Evolutionary conservation across 2,797 vertebrate species (phyloP).

Genomic region (Hyperoplus immaculatus): DNA sequence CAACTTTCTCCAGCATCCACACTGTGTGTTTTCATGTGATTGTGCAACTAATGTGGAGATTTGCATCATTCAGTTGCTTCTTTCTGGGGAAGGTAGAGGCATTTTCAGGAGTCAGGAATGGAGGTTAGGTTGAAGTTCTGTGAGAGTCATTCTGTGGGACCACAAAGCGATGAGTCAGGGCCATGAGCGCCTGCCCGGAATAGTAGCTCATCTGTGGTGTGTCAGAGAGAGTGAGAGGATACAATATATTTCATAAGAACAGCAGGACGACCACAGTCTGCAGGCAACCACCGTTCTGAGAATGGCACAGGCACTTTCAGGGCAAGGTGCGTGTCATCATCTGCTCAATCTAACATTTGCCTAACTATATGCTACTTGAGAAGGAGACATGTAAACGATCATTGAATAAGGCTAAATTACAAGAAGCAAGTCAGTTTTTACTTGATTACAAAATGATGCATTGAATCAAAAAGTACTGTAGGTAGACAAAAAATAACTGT

Average conservation of each 20-base stretch:
- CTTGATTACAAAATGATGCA: constrained; percentile 81
- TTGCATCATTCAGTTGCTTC: constrained; percentile 34
- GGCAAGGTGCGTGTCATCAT: constrained; percentile 35
- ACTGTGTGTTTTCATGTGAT: constrained; percentile 10
- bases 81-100: background rate
- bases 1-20: no score
- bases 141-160: constrained; percentile 69
- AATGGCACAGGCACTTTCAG: constrained; percentile 48
- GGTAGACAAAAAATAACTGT: constrained; percentile 72
- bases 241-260: constrained; percentile 66
- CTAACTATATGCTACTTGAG: background rate
- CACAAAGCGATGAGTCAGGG: constrained; percentile 78
- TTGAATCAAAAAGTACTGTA: constrained; percentile 72
- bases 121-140: constrained; percentile 64
- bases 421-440: constrained; percentile 14
- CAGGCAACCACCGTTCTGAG: constrained; percentile 41
- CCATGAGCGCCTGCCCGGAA: constrained; percentile 74
- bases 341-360: constrained; percentile 8
- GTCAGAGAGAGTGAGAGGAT: constrained; percentile 44
- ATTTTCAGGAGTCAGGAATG: constrained; percentile 65
- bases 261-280: constrained; percentile 54
- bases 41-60: constrained; percentile 37
- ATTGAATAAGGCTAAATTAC: constrained; percentile 3
- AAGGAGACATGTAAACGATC: background rate
- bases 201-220: constrained; percentile 74